Base-by-base conservation (phyloP, 2,888 invertebrate genomes). In the Orthosia gracilis region DNA sequence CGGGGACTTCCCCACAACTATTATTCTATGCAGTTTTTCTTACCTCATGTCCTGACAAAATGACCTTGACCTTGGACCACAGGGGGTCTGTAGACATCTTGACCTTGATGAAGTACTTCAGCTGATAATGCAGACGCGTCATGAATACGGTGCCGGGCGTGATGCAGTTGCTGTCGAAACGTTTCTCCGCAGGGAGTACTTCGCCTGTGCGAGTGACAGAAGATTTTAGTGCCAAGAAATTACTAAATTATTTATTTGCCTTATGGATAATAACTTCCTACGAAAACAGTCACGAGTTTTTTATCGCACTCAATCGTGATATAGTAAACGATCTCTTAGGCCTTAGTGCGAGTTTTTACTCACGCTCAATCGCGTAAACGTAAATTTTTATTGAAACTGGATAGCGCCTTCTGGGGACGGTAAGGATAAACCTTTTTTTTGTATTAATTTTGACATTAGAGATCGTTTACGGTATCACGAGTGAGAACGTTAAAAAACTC, bases 121-220 rank as follows among this genome's bases (percentile, higher is more conserved):
- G 95, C 85, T 98, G 98, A 78, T 98, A 97, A 80, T 99, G 98
- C 18, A 99, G 95, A 13, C 98, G 97, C 0, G 97, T 98, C 99
- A 99, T 99, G 92, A 99, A 99, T 80, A 97, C 97, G 0, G 99
- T 98, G 83, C 99, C 99, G 0, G 99, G 99, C 0, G 99, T 99
- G 82, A 99, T 99, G 92, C 99, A 99, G 94, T 99, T 99, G 26
- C 99, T 99, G 94, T 99, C 99, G 92, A 99, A 99, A 76, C 98
- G 97, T 71, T 98, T 98, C 88, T 98, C 98, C 4, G 97, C 94
- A 0, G 99, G 99, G 63, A 99, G 94, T 0, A 93, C 94, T 92
- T 99, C 98, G 18, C 99, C 96, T 96, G 78, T 58, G 62, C 5
- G 69, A 18, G 4, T 9, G 2, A 69, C 31, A 13, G 15, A 45